Conservation (phyloP, 1,140 invertebrate genomes). For the Lordiphosa stackelbergi region DNA sequence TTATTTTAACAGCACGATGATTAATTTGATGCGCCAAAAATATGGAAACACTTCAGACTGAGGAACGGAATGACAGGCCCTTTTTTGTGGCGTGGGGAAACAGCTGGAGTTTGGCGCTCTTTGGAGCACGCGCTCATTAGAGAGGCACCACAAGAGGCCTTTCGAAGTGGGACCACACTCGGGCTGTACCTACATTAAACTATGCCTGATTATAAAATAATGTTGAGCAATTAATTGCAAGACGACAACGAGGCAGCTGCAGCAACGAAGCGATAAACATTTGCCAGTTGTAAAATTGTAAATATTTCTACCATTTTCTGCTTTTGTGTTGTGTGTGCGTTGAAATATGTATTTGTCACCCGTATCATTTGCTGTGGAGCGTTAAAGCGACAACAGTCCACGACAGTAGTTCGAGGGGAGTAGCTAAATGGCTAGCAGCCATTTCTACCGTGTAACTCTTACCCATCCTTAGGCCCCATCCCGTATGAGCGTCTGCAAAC, state of each 20-base stretch:
- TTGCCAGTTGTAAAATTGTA: constrained; percentile 40
- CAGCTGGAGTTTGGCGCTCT: constrained; percentile 61
- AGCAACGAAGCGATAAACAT: constrained; percentile 32
- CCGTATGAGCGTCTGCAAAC: constrained; percentile 43
- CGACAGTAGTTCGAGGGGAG: not conserved
- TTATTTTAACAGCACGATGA: constrained; percentile 71
- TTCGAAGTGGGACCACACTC: constrained; percentile 43
- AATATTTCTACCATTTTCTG: constrained; percentile 52
- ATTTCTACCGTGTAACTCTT: constrained; percentile 40
- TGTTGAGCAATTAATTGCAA: constrained; percentile 71
- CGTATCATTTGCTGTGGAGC: constrained; percentile 67
- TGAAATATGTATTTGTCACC: constrained; percentile 70
- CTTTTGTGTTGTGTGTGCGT: constrained; percentile 5
- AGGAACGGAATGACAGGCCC: constrained; percentile 56
- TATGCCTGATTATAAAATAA: constrained; percentile 61
- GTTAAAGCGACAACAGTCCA: constrained; percentile 63
- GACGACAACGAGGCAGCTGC: constrained; percentile 56
- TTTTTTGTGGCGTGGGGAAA: constrained; percentile 37
- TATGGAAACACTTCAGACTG: constrained; percentile 6
- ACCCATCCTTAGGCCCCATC: constrained; percentile 65
- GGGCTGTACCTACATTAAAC: constrained; percentile 60
- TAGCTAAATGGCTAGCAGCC: constrained; percentile 30
- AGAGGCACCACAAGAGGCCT: constrained; percentile 27
- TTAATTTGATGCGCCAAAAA: constrained; percentile 61
- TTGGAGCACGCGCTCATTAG: constrained; percentile 69